Conservation (phyloP, 2,113 vertebrate genomes). For the Rhinopomastus cyanomelas region DNA sequence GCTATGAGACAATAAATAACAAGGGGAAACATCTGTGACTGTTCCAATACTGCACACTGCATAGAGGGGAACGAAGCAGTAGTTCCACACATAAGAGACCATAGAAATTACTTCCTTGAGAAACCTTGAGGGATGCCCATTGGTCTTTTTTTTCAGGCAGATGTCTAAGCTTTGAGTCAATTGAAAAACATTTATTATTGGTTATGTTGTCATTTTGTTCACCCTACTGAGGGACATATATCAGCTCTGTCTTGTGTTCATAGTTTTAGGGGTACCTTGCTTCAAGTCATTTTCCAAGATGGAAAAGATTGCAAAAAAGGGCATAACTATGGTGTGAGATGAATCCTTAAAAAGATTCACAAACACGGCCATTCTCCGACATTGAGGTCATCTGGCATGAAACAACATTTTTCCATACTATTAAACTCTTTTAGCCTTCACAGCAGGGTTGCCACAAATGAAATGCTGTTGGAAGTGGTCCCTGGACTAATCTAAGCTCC, state of each 20-base stretch:
- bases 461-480: not conserved
- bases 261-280: not conserved
- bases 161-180: not conserved
- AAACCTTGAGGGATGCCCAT: not conserved
- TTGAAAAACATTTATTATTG: not conserved
- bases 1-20: slow-evolving; percentile 26
- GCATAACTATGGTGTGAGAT: not conserved
- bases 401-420: not conserved
- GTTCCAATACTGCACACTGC: not conserved
- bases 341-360: not conserved
- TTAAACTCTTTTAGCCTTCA: not conserved
- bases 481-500: not conserved
- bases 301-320: not conserved
- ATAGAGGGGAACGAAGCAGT: not conserved
- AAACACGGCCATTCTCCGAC: not conserved
- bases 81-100: not conserved
- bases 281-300: not conserved
- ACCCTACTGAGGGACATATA: not conserved
- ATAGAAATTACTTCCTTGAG: slow-evolving; percentile 6
- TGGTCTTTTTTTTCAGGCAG: not conserved
- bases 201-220: not conserved
- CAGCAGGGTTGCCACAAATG: not conserved
- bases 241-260: not conserved
- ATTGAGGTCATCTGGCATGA: not conserved
- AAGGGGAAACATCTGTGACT: slow-evolving; percentile 40